A percentile compares a stretch with the other conserved stretches of the same genome.
Conservation (phyloP, 1,140 invertebrate genomes). For the Riptortus pedestris region DNA sequence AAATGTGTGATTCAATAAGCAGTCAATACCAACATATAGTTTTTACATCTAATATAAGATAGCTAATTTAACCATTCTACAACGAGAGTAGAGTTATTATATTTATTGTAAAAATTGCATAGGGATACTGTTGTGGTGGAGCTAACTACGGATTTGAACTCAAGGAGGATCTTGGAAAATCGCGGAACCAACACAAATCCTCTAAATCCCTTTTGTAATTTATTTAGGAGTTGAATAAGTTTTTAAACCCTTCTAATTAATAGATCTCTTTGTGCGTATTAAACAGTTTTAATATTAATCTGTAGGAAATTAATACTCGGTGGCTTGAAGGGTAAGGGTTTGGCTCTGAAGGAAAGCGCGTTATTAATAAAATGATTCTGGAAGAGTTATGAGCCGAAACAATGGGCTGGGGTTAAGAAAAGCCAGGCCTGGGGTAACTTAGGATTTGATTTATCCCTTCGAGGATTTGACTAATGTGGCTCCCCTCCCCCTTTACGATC, state of each 20-base stretch:
- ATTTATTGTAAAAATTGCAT: too few species aligned
- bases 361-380: neutral
- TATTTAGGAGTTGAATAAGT: neutral
- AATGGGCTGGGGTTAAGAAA: neutral
- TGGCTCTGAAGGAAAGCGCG: neutral
- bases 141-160: too few species aligned
- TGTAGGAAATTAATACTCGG: neutral
- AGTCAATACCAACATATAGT: too few species aligned
- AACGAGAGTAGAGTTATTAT: too few species aligned
- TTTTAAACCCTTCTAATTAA: neutral
- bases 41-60: too few species aligned
- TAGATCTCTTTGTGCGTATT: neutral
- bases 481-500: neutral
- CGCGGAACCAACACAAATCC: neutral
- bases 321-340: neutral
- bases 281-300: neutral
- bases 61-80: too few species aligned
- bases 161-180: too few species aligned
- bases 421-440: neutral
- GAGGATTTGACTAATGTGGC: neutral
- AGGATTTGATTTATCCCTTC: neutral
- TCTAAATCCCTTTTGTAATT: neutral
- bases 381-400: neutral
- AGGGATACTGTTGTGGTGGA: too few species aligned
- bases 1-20: too few species aligned